phyloP scores from a whole-genome alignment of 2,888 invertebrate species.

The Drosophila mulleri region DNA sequence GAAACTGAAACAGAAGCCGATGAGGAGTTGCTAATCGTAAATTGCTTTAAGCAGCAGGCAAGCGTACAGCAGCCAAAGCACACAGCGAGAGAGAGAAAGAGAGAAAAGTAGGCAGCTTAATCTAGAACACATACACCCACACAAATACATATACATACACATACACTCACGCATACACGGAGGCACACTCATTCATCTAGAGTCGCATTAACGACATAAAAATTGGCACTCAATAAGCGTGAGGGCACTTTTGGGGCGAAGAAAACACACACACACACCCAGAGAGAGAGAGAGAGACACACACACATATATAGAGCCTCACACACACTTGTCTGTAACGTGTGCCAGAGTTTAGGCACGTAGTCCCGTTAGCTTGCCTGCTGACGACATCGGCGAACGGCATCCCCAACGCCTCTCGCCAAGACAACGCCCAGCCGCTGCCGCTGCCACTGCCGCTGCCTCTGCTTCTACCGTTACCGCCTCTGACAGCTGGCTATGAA shows the following conservation, averaged over 20 bases:
- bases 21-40: conserved; percentile 61
- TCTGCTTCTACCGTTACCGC: neutral
- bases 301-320: neutral
- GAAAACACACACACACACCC: conserved; percentile 5
- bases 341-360: conserved; percentile 27
- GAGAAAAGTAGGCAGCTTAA: conserved; percentile 34
- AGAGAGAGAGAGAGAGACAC: conserved; percentile 4
- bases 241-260: conserved; percentile 57
- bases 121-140: conserved; percentile 31
- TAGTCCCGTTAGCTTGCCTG: conserved; percentile 37
- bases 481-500: conserved; percentile 36
- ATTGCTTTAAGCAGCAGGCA: conserved; percentile 51
- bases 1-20: neutral
- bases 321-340: neutral
- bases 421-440: conserved; percentile 14
- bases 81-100: no score
- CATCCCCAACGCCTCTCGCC: conserved; percentile 23
- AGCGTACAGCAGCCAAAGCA: conserved; percentile 31
- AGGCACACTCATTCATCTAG: conserved; percentile 12
- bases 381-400: conserved; percentile 34
- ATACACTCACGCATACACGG: neutral
- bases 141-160: conserved; percentile 6
- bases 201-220: conserved; percentile 66
- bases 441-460: neutral
- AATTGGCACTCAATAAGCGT: conserved; percentile 78